These are phyloP conservation scores for Drosophila punjabiensis DNA, from an alignment of 1,140 invertebrate genomes.

Conservation along the genomic window DNA sequence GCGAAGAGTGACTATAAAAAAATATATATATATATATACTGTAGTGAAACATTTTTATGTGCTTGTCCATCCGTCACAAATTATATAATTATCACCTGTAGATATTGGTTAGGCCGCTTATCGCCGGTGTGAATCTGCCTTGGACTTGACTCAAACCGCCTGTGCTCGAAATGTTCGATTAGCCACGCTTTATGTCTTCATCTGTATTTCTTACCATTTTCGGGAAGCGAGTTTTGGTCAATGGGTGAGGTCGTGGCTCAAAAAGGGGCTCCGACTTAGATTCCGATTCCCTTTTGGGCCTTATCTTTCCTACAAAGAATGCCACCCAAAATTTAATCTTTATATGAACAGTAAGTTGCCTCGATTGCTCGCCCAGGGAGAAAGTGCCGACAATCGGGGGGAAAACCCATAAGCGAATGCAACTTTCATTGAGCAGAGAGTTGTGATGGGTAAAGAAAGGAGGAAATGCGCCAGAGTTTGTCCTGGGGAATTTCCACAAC, in stretches of 20 bases:
- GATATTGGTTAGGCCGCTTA: slow-evolving; percentile 73
- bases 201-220: slow-evolving; percentile 46
- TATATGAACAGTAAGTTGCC: slow-evolving; percentile 48
- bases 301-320: slow-evolving; percentile 77
- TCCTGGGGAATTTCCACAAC: slow-evolving; percentile 42
- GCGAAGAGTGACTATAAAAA: slow-evolving; percentile 65
- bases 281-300: slow-evolving; percentile 38
- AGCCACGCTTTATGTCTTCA: slow-evolving; percentile 83
- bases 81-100: slow-evolving; percentile 84
- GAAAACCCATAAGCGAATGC: slow-evolving; percentile 3
- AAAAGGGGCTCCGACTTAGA: slow-evolving; percentile 7
- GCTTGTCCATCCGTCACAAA: slow-evolving; percentile 84
- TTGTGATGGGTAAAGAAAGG: not conserved
- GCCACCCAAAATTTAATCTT: slow-evolving; percentile 80
- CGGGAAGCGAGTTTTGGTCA: slow-evolving; percentile 40
- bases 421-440: slow-evolving; percentile 72
- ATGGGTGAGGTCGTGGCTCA: slow-evolving; percentile 42
- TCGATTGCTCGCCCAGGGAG: slow-evolving; percentile 34
- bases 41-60: slow-evolving; percentile 81
- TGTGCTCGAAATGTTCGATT: slow-evolving; percentile 79
- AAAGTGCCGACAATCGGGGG: slow-evolving; percentile 58
- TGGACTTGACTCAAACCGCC: slow-evolving; percentile 42
- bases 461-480: slow-evolving; percentile 29
- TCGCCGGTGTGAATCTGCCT: slow-evolving; percentile 69
- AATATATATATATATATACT: slow-evolving; percentile 52